These are phyloP conservation scores for Nymphalis io DNA, from an alignment of 1,140 invertebrate genomes.

Conservation along the genomic window DNA sequence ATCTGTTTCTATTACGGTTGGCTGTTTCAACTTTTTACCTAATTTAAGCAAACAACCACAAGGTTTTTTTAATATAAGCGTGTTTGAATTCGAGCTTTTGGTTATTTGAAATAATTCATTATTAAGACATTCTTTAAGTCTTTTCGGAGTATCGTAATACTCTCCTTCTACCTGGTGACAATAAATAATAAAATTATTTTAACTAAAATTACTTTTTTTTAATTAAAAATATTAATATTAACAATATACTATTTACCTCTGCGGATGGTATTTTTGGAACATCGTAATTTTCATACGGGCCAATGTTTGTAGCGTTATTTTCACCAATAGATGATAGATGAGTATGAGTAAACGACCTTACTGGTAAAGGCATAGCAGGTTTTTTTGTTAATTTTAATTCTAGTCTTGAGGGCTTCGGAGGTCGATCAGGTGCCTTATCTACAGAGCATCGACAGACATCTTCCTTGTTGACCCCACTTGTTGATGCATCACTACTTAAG, in stretches of 20 bases:
- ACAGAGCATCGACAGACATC: conserved; percentile 49
- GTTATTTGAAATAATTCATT: conserved; percentile 82
- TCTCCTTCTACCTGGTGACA: conserved; percentile 70
- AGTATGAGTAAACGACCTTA: conserved; percentile 50
- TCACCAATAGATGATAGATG: conserved; percentile 46
- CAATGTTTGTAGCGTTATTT: conserved; percentile 56
- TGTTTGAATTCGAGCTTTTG: conserved; percentile 80
- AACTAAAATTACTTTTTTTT: too few species aligned
- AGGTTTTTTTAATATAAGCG: conserved; percentile 82
- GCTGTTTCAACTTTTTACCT: conserved; percentile 71
- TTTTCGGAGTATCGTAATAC: conserved; percentile 89
- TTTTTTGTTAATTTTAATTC: conserved; percentile 74
- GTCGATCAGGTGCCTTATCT: conserved; percentile 52
- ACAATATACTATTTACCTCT: conserved; percentile 66
- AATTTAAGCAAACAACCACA: conserved; percentile 82
- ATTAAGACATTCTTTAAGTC: conserved; percentile 86
- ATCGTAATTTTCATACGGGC: conserved; percentile 89
- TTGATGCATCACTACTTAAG: conserved; percentile 45
- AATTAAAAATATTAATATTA: background rate
- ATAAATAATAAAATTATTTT: background rate
- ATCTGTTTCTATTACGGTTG: conserved; percentile 67
- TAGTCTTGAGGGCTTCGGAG: conserved; percentile 66
- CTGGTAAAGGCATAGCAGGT: conserved; percentile 67
- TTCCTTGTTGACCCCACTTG: conserved; percentile 54
- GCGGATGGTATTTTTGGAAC: conserved; percentile 84